phyloP scores from a whole-genome alignment of 2,113 vertebrate species.

The Bubo bubo region DNA sequence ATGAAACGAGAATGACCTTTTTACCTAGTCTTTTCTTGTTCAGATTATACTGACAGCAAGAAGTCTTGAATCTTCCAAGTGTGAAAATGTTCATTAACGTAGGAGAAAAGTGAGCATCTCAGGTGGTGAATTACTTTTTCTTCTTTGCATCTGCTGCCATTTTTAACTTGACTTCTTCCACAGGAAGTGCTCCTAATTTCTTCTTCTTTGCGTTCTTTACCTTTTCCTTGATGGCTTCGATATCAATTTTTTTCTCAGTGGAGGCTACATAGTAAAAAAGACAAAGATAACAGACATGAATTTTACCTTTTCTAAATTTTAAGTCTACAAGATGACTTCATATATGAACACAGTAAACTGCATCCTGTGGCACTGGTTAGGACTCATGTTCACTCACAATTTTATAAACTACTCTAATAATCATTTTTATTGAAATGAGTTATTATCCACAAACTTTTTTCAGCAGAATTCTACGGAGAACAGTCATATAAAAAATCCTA shows the following conservation, averaged over 20 bases:
- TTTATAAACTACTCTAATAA: background rate
- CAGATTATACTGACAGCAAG: background rate
- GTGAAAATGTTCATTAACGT: background rate
- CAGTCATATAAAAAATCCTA: background rate
- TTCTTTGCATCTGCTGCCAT: conserved; percentile 76
- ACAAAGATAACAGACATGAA: background rate
- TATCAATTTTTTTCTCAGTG: conserved; percentile 86
- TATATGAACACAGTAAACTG: background rate
- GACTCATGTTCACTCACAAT: background rate
- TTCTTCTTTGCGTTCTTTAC: conserved; percentile 92
- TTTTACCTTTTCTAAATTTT: background rate
- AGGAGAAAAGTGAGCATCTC: background rate
- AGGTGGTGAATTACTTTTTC: conserved; percentile 58
- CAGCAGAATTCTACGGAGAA: background rate
- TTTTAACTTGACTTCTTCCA: conserved; percentile 75
- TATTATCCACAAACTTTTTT: background rate
- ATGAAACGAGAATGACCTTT: background rate
- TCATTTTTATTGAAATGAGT: background rate
- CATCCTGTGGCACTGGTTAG: background rate
- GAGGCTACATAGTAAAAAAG: conserved; percentile 71
- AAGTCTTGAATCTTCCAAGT: background rate
- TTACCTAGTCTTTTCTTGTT: background rate
- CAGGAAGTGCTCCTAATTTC: conserved; percentile 90
- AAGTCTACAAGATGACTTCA: background rate
- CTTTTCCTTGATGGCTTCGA: conserved; percentile 91